Percentiles rank a stretch among this genome's conserved stretches.
These are phyloP conservation scores for Cynodonichthys magdalenae DNA, from an alignment of 2,797 vertebrate genomes.

Conservation along the genomic window DNA sequence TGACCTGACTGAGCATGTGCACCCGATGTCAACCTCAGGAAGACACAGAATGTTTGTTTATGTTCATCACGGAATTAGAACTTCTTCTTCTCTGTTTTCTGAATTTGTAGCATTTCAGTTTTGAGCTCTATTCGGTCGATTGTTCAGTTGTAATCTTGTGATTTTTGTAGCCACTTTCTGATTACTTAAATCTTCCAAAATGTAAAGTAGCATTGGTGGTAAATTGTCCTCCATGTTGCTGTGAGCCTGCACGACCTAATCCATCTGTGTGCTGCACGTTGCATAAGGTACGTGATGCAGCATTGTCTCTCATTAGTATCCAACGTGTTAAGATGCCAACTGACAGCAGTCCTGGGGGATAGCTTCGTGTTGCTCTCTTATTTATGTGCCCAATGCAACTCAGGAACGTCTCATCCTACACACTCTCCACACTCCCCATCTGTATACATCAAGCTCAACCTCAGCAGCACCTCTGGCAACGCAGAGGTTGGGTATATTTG, in stretches of 20 bases:
- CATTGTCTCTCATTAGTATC: slow-evolving; percentile 79
- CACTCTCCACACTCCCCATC: slow-evolving; percentile 74
- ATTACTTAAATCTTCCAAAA: neutral
- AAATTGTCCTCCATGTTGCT: slow-evolving; percentile 38
- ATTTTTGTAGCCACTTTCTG: neutral
- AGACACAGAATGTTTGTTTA: no score
- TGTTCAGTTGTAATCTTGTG: neutral
- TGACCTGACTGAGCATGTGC: no score
- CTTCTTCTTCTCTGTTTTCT: no score
- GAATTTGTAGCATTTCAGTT: neutral
- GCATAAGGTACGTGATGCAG: slow-evolving; percentile 76
- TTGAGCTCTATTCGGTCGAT: neutral
- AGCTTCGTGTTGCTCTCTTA: slow-evolving; percentile 74
- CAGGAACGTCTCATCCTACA: slow-evolving; percentile 73
- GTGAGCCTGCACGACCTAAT: slow-evolving; percentile 43
- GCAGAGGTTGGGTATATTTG: slow-evolving; percentile 70
- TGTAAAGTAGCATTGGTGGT: neutral
- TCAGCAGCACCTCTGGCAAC: slow-evolving; percentile 73
- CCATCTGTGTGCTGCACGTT: slow-evolving; percentile 73
- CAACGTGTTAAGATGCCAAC: slow-evolving; percentile 73
- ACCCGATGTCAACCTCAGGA: no score
- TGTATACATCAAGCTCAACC: slow-evolving; percentile 79
- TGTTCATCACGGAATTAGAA: no score
- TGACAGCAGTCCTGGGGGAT: slow-evolving; percentile 80
- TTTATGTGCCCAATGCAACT: slow-evolving; percentile 72